A percentile compares a stretch with the other conserved stretches of the same genome.
Evolutionary conservation across 2,113 vertebrate genomes (phyloP).

Genomic region (Argyrosomus japonicus): DNA sequence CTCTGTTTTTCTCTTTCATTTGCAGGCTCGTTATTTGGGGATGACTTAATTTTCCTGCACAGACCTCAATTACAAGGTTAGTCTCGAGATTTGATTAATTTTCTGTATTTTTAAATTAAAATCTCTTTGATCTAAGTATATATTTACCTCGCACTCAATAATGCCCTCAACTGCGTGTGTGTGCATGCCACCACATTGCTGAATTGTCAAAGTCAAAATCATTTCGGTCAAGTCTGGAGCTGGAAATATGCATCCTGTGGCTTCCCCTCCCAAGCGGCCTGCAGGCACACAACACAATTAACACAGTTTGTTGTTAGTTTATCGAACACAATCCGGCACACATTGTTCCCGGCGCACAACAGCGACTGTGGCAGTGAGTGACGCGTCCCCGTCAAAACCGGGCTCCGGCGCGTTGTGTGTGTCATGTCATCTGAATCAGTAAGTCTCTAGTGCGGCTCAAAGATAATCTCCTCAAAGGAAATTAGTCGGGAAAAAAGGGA

Average conservation of each 20-base stretch:
- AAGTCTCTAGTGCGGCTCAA: conserved; percentile 43
- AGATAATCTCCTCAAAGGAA: conserved; percentile 77
- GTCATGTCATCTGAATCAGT: conserved; percentile 54
- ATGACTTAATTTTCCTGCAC: conserved; percentile 1
- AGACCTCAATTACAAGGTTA: conserved; percentile 30
- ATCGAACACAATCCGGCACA: conserved; percentile 20
- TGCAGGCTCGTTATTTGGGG: conserved; percentile 45
- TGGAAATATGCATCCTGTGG: neutral
- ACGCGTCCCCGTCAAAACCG: conserved; percentile 34
- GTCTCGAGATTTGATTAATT: conserved; percentile 12
- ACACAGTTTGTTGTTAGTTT: conserved; percentile 36
- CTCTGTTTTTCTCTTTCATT: conserved; percentile 50
- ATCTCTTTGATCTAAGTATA: neutral
- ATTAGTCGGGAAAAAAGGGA: conserved; percentile 67
- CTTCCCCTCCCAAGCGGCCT: conserved; percentile 1
- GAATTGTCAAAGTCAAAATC: conserved; percentile 8
- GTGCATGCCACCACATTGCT: neutral
- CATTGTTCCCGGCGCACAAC: conserved; percentile 3
- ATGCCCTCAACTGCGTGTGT: neutral
- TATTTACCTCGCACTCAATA: conserved; percentile 5
- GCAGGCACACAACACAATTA: conserved; percentile 19
- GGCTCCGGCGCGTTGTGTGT: conserved; percentile 25
- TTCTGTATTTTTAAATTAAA: neutral
- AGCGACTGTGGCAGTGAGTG: neutral
- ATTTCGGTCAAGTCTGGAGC: neutral